Percentiles rank a stretch among this genome's conserved stretches.
Evolutionary conservation across 2,113 vertebrate species (phyloP).

Genomic region (Lipotes vexillifer): DNA sequence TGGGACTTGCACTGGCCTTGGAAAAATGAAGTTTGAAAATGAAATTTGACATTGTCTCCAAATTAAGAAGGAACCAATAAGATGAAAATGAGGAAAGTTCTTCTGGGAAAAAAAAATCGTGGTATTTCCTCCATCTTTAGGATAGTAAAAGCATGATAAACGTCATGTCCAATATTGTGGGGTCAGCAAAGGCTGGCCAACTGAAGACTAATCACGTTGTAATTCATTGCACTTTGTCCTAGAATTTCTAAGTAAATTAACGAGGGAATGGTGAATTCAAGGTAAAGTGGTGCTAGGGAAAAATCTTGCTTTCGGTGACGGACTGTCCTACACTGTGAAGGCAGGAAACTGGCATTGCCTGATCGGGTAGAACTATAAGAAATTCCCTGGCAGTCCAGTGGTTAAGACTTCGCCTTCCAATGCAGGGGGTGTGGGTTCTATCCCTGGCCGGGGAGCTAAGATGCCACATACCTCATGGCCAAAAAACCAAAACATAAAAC

Average conservation of each 20-base stretch:
- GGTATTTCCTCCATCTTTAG: neutral
- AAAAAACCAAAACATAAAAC: no score
- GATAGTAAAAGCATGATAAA: neutral
- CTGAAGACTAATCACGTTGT: neutral
- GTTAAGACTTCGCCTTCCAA: no score
- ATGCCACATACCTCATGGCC: no score
- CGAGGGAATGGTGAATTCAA: neutral
- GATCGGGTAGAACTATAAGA: neutral
- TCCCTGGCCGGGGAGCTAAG: no score
- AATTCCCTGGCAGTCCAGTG: neutral
- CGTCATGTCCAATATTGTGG: no score
- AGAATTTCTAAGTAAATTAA: neutral
- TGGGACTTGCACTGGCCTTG: neutral
- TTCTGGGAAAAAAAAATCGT: neutral
- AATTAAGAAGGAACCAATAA: neutral
- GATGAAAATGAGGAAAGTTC: neutral
- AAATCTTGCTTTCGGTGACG: neutral
- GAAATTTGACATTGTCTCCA: neutral
- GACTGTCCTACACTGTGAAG: neutral
- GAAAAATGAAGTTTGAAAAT: neutral
- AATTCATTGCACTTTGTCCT: neutral
- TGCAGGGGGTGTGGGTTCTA: no score
- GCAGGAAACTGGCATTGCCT: constrained; percentile 9
- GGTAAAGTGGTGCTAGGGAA: neutral
- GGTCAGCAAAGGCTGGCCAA: neutral